These are phyloP conservation scores for Leptinotarsa lineolata DNA, from an alignment of 1,140 invertebrate genomes.

Conservation along the genomic window DNA sequence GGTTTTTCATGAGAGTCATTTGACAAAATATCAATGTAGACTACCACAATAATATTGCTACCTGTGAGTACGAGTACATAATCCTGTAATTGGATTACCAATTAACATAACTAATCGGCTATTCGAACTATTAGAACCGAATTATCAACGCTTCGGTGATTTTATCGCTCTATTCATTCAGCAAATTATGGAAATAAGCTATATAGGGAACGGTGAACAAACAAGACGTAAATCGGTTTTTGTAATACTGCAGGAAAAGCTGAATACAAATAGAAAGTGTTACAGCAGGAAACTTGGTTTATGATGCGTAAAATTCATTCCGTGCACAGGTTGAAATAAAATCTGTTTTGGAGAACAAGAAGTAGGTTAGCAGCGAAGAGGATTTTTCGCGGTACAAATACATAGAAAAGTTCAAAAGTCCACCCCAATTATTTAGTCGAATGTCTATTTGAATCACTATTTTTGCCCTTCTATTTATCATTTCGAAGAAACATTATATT, in stretches of 20 bases:
- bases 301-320: background rate
- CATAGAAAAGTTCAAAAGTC: too few relatives aligned
- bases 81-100: conserved; percentile 11
- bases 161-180: conserved; percentile 8
- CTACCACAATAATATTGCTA: background rate
- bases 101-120: conserved; percentile 16
- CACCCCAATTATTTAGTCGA: too few relatives aligned
- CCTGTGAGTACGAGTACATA: background rate
- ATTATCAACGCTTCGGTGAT: background rate
- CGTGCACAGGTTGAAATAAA: too few relatives aligned
- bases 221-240: conserved; percentile 8
- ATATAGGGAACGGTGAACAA: background rate
- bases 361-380: too few relatives aligned
- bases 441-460: too few relatives aligned
- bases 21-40: too few relatives aligned
- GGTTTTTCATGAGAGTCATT: too few relatives aligned
- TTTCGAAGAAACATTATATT: too few relatives aligned
- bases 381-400: too few relatives aligned
- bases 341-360: too few relatives aligned
- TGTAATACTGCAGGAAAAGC: conserved; percentile 5
- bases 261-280: background rate
- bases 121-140: background rate
- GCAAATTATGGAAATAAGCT: conserved; percentile 8
- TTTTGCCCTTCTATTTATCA: too few relatives aligned
- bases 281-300: conserved; percentile 5